Evolutionary conservation across 2,113 vertebrate genomes (phyloP).

Genomic region (Ochotona curzoniae): DNA sequence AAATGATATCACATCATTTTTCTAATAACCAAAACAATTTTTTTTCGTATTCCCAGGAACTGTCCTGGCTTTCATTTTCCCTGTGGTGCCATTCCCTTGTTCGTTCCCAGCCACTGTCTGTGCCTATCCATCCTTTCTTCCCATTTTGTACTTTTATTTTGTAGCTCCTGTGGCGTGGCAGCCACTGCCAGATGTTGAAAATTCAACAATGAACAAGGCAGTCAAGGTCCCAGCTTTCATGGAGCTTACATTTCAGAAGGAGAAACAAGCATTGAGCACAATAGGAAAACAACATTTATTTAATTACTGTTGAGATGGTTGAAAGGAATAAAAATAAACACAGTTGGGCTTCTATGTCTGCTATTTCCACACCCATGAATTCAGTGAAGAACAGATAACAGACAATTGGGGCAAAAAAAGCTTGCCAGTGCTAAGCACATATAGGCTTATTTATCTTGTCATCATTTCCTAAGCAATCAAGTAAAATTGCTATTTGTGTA

Average conservation of each 20-base stretch:
- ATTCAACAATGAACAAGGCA: background rate
- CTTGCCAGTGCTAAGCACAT: background rate
- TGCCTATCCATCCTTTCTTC: background rate
- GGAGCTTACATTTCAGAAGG: background rate
- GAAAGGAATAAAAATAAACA: background rate
- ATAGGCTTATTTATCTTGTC: background rate
- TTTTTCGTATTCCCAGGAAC: background rate
- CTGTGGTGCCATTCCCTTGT: background rate
- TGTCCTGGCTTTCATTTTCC: background rate
- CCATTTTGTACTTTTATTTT: background rate
- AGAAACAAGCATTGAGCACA: slow-evolving; percentile 18
- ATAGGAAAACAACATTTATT: background rate
- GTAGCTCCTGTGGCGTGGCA: background rate
- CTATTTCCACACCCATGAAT: background rate
- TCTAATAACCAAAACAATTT: background rate
- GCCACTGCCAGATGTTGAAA: background rate
- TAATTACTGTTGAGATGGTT: background rate
- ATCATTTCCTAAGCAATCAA: background rate
- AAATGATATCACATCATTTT: background rate
- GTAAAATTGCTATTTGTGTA: background rate
- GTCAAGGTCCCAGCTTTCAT: background rate
- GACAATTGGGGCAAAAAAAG: background rate
- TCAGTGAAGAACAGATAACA: background rate
- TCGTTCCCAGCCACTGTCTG: background rate
- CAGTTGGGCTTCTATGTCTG: background rate